These are phyloP conservation scores for Ectemnius lituratus DNA, from an alignment of 2,888 invertebrate species.

Conservation along the genomic window DNA sequence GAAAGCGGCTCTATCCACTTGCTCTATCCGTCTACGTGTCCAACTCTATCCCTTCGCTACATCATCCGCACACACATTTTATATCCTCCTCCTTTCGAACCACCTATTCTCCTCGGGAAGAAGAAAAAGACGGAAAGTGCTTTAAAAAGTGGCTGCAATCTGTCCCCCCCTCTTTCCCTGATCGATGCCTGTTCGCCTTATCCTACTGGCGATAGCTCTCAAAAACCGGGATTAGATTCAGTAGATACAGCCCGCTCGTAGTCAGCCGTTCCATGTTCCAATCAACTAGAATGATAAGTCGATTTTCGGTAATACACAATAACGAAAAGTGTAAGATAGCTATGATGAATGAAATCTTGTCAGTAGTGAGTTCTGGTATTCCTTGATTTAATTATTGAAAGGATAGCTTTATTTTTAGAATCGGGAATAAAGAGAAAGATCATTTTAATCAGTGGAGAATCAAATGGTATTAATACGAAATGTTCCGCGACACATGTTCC, in stretches of 20 bases:
- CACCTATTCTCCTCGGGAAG: background rate
- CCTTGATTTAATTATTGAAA: too few relatives aligned
- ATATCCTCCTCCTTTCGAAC: conserved; percentile 9
- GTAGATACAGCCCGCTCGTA: too few relatives aligned
- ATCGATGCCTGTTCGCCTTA: background rate
- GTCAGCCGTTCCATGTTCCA: too few relatives aligned
- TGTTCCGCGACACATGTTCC: background rate
- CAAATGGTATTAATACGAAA: background rate
- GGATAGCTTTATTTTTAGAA: too few relatives aligned
- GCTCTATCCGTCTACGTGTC: conserved; percentile 15
- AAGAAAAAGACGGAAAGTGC: background rate
- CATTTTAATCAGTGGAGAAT: background rate
- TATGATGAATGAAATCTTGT: too few relatives aligned
- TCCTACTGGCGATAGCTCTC: too few relatives aligned
- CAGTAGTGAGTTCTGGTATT: too few relatives aligned
- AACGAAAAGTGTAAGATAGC: too few relatives aligned
- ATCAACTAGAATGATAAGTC: too few relatives aligned
- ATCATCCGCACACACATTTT: background rate
- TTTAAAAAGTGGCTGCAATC: background rate
- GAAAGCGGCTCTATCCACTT: conserved; percentile 43
- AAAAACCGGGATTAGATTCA: too few relatives aligned
- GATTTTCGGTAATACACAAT: too few relatives aligned
- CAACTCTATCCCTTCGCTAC: background rate
- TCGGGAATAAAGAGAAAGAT: too few relatives aligned
- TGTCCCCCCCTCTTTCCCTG: background rate